Percentiles rank a stretch among this genome's conserved stretches.
Evolutionary conservation across 1,140 invertebrate species (phyloP).

Genomic region (Musca domestica): DNA sequence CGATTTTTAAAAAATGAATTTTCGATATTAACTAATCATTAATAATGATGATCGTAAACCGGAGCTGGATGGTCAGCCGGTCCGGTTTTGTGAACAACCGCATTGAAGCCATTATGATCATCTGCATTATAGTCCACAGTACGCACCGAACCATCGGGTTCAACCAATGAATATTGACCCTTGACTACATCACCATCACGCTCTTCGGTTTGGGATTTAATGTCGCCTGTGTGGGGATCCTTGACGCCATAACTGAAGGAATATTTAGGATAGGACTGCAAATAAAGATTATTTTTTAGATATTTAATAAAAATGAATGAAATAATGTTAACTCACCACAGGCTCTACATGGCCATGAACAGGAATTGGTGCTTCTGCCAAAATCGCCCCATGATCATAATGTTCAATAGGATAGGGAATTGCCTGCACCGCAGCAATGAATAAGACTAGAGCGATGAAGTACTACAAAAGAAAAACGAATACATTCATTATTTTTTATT

Average conservation of each 20-base stretch:
- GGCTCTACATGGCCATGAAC: slow-evolving; percentile 47
- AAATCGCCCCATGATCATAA: slow-evolving; percentile 40
- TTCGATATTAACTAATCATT: background rate
- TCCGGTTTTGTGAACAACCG: slow-evolving; percentile 56
- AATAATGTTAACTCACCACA: slow-evolving; percentile 32
- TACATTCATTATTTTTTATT: too few species aligned
- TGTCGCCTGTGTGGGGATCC: slow-evolving; percentile 62
- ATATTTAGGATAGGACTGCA: slow-evolving; percentile 57
- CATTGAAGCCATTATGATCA: slow-evolving; percentile 63
- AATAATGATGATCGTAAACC: slow-evolving; percentile 30
- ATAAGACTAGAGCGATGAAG: slow-evolving; percentile 48
- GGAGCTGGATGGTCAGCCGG: slow-evolving; percentile 39
- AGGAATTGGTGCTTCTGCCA: slow-evolving; percentile 37
- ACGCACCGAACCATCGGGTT: slow-evolving; percentile 61
- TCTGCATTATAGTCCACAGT: slow-evolving; percentile 70
- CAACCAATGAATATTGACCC: slow-evolving; percentile 61
- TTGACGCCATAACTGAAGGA: slow-evolving; percentile 60
- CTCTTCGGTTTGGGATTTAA: slow-evolving; percentile 64
- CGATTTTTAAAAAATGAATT: too few species aligned
- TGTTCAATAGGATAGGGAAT: slow-evolving; percentile 51
- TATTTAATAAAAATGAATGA: too few species aligned
- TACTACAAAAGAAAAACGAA: slow-evolving; percentile 34
- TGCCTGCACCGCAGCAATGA: slow-evolving; percentile 47
- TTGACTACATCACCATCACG: slow-evolving; percentile 61
- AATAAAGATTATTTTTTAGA: too few species aligned